These are phyloP conservation scores for Spilogale gracilis DNA, from an alignment of 2,113 vertebrate species.

Conservation along the genomic window DNA sequence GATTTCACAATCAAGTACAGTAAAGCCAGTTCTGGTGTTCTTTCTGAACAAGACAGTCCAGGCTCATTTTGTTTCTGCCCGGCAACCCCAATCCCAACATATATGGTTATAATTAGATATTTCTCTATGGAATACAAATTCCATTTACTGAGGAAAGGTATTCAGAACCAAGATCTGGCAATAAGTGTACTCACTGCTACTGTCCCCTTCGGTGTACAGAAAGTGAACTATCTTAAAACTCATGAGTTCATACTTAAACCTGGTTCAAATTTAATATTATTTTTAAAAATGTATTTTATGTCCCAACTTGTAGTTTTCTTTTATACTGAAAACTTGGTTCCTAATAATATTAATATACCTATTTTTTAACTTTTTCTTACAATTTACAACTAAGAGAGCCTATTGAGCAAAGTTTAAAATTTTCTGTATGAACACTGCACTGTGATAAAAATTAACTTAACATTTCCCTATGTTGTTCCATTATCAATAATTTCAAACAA, in stretches of 20 bases:
- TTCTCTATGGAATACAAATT: background rate
- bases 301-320: background rate
- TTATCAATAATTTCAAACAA: background rate
- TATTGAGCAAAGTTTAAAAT: background rate
- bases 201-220: background rate
- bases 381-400: background rate
- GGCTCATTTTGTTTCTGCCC: background rate
- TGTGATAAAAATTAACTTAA: background rate
- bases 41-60: background rate
- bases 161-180: background rate
- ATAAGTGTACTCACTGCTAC: background rate
- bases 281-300: background rate
- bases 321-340: slow-evolving; percentile 13
- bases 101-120: background rate
- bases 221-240: slow-evolving; percentile 38
- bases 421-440: background rate
- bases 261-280: background rate
- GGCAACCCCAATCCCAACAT: background rate
- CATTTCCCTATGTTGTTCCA: background rate
- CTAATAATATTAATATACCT: background rate
- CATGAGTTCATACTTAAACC: background rate
- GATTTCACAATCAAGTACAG: background rate
- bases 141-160: background rate
- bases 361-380: background rate
- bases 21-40: background rate